Conservation (phyloP, 2,888 invertebrate species). For the Lithophane socia region DNA sequence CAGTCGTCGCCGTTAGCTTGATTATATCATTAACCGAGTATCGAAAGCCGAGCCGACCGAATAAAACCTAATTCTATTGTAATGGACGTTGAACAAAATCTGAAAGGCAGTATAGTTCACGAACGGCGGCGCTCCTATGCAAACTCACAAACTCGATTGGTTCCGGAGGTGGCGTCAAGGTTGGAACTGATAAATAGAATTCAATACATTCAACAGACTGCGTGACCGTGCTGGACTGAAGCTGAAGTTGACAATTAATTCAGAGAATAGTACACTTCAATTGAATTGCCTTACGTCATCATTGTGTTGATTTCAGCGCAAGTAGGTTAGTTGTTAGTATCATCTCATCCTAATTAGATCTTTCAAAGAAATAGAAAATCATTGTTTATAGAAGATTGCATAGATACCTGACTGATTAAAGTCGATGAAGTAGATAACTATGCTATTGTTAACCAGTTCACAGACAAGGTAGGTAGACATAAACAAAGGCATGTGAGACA, state of each 20-base stretch:
- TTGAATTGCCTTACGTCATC: conserved; percentile 66
- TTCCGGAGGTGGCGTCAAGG: conserved; percentile 84
- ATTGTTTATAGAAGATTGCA: conserved; percentile 51
- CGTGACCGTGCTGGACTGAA: conserved; percentile 73
- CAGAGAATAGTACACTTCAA: conserved; percentile 70
- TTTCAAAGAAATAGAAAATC: conserved; percentile 59
- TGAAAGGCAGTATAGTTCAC: conserved; percentile 66
- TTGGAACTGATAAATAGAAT: conserved; percentile 81
- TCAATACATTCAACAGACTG: conserved; percentile 76
- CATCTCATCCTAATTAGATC: conserved; percentile 57
- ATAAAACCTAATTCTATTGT: conserved; percentile 61
- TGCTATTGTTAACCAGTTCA: conserved; percentile 73
- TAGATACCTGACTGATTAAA: conserved; percentile 66
- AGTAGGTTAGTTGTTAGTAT: conserved; percentile 56
- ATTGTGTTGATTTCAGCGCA: conserved; percentile 55
- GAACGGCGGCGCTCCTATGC: conserved; percentile 77
- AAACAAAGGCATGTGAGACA: conserved; percentile 77
- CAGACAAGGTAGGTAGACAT: conserved; percentile 70
- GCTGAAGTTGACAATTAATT: conserved; percentile 76
- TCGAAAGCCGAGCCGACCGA: conserved; percentile 50
- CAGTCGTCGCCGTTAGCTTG: conserved; percentile 53
- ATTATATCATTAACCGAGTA: conserved; percentile 63
- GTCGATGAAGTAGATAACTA: conserved; percentile 62
- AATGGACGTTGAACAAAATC: conserved; percentile 57
- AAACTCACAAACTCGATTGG: conserved; percentile 78